A percentile compares a stretch with the other conserved stretches of the same genome.
Conservation (phyloP, 1,140 invertebrate species). For the Holotrichia oblita region DNA sequence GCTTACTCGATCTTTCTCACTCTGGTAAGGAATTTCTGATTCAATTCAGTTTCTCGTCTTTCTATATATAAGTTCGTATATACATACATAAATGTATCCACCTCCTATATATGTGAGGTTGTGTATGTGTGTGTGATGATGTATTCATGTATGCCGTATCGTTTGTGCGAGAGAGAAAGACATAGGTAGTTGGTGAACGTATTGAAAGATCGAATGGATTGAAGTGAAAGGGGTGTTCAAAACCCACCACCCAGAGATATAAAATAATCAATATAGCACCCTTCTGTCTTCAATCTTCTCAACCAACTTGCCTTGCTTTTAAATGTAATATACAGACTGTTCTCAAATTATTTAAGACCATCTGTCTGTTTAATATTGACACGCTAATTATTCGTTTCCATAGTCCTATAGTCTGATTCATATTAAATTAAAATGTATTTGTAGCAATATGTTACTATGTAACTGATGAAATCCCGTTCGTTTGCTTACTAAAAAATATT, state of each 20-base stretch:
- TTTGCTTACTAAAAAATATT: too few species aligned
- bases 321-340: constrained; percentile 25
- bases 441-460: too few species aligned
- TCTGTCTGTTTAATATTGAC: neutral
- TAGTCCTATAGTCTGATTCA: too few species aligned
- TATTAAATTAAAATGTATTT: too few species aligned
- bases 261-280: constrained; percentile 54
- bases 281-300: constrained; percentile 42
- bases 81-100: constrained; percentile 15
- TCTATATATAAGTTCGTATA: constrained; percentile 28
- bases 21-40: constrained; percentile 20
- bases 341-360: neutral
- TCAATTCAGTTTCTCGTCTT: constrained; percentile 29
- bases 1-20: constrained; percentile 10
- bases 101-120: neutral
- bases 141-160: constrained; percentile 12
- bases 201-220: constrained; percentile 44
- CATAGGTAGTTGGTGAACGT: constrained; percentile 40
- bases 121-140: neutral
- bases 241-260: constrained; percentile 42
- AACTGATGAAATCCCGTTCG: too few species aligned
- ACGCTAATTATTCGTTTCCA: neutral
- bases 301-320: constrained; percentile 42
- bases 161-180: neutral
- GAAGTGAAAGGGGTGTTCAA: constrained; percentile 44